Evolutionary conservation across 2,113 vertebrate species (phyloP), one percentile per base, ranked within the genome.

Genomic region (Toxostoma redivivum): DNA sequence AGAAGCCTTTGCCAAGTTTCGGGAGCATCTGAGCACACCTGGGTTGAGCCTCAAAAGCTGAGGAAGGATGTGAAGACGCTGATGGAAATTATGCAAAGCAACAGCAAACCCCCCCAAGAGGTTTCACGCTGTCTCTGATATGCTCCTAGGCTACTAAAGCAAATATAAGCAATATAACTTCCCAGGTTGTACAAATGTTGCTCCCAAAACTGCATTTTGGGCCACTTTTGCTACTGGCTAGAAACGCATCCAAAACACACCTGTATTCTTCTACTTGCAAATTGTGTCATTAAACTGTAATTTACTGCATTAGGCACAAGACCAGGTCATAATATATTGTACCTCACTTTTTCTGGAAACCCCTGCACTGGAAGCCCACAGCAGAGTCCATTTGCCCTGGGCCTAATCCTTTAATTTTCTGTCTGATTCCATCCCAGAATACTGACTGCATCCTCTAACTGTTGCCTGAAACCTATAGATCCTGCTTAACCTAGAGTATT

Each of bases 1-100:
- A 58, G 54, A 38, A 90, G 35, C 51, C 78, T 78, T 74, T 84
- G 76, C 65, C 72, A 92, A 92, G 80, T 97, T 94, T 86, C 81
- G 27, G 57, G n/a, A 90, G 76, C 56, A 37, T 86, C 74, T 74
- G 20, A 96, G 64, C 72, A 74, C 81, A 95, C 84, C 87, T 93
- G 85, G 62, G 17, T 25, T 61, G 33, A 85, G 71, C 86, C 76
- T 78, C n/a, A 86, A 56, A 85, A 90, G 72, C 51, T 2, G 2
- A 90, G 35, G 67, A 88, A 78, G 86, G 80, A 94, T 60, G 47
- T 35, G 44, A 31, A 86, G 56, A 64, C 1, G 0, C 9, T 47
- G 85, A 90, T 56, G 79, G 66, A 94, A 95, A 66, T 80, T 50
- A 53, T 6, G 1, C 79, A 93, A 78, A 83, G 66, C 42, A 88